phyloP scores from a whole-genome alignment of 2,113 vertebrate genomes.

The Phasianus colchicus region DNA sequence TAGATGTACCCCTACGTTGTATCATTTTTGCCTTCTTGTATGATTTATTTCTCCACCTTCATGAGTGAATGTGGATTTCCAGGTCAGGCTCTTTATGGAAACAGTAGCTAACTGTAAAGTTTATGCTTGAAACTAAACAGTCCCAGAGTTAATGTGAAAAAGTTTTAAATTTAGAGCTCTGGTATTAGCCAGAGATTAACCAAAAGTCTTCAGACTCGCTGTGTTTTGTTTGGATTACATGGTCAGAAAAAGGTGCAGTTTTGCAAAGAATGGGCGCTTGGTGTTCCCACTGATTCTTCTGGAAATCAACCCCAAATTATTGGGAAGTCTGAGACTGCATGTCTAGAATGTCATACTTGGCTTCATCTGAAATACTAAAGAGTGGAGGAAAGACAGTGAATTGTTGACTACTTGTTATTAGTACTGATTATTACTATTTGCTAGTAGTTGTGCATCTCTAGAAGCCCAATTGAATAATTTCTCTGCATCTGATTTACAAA shows the following conservation, averaged over 20 bases:
- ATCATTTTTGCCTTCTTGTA: background rate
- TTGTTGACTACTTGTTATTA: background rate
- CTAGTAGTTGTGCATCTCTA: background rate
- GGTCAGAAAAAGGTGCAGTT: background rate
- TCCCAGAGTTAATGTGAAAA: slow-evolving; percentile 48
- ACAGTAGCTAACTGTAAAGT: slow-evolving; percentile 52
- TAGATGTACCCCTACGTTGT: rapidly evolving
- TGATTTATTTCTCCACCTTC: background rate
- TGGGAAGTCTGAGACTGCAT: background rate
- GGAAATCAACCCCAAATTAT: background rate
- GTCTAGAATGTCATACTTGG: background rate
- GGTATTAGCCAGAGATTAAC: slow-evolving; percentile 30
- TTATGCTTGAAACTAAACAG: slow-evolving; percentile 37
- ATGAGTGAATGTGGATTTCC: slow-evolving; percentile 29
- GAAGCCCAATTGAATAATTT: background rate
- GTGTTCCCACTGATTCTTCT: background rate
- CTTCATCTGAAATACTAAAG: background rate
- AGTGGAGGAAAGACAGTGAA: background rate
- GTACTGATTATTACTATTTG: background rate
- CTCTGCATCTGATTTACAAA: background rate
- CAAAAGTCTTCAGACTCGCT: background rate
- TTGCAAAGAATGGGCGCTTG: background rate
- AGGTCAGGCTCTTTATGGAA: slow-evolving; percentile 34
- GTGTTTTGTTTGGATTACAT: background rate
- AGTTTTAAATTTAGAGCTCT: slow-evolving; percentile 9